Evolutionary conservation across 2,113 vertebrate species (phyloP).

Genomic region (Laticauda colubrina): DNA sequence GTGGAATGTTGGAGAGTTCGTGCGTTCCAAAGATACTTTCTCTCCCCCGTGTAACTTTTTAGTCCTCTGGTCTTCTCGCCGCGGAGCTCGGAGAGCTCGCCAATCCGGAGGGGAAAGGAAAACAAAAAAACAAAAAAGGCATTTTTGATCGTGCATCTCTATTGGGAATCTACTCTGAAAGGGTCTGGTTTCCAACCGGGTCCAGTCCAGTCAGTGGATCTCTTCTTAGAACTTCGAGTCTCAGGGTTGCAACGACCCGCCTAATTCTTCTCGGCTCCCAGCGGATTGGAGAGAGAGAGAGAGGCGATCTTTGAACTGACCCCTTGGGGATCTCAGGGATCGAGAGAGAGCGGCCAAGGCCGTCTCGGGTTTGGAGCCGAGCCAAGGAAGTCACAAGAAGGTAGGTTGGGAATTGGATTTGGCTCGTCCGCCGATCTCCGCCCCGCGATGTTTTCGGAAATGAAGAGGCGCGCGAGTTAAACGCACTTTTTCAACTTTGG

Average conservation of each 20-base stretch:
- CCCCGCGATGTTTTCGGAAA: accelerated
- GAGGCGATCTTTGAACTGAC: background rate
- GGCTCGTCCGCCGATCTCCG: background rate
- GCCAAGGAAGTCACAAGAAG: background rate
- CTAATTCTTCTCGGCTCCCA: too few species aligned
- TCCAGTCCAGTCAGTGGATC: too few species aligned
- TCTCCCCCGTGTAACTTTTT: background rate
- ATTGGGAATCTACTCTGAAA: too few species aligned
- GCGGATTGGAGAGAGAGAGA: too few species aligned
- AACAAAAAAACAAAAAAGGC: too few species aligned
- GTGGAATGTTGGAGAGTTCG: conserved; percentile 3
- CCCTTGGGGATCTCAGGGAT: background rate
- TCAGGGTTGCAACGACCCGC: too few species aligned
- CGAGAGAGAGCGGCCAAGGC: background rate
- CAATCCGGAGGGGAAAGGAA: too few species aligned
- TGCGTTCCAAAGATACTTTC: background rate
- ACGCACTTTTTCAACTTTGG: background rate
- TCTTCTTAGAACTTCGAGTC: too few species aligned
- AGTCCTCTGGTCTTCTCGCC: background rate
- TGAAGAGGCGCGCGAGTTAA: too few species aligned
- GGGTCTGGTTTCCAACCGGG: too few species aligned
- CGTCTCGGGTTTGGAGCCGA: background rate
- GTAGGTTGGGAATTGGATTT: background rate
- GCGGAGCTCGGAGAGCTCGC: too few species aligned
- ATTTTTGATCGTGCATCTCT: too few species aligned